Conservation (phyloP, 2,113 vertebrate genomes). For the Tenrec ecaudatus region DNA sequence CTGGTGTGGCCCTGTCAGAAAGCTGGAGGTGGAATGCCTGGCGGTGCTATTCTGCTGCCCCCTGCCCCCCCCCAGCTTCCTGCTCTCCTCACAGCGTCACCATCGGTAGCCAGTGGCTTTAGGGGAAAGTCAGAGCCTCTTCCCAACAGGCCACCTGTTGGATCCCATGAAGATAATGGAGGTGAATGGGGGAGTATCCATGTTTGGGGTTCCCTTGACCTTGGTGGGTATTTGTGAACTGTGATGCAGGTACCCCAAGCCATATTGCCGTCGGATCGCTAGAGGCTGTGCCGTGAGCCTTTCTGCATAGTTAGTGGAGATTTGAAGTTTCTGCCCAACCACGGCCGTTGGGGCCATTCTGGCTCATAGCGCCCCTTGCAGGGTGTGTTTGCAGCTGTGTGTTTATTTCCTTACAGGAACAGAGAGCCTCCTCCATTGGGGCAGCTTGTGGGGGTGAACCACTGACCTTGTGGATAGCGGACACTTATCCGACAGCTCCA, state of each 20-base stretch:
- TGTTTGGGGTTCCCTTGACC: not conserved
- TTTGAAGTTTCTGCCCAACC: not conserved
- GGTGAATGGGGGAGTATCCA: not conserved
- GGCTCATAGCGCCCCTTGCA: too few species aligned
- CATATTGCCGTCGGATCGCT: not conserved
- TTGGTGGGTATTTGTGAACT: slow-evolving; percentile 5
- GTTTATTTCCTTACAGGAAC: too few species aligned
- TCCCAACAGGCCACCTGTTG: not conserved
- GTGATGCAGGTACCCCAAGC: not conserved
- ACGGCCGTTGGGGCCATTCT: too few species aligned
- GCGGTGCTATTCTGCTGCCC: not conserved
- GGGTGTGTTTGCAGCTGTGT: too few species aligned
- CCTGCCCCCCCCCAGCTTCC: not conserved
- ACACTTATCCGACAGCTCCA: too few species aligned
- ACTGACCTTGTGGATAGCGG: too few species aligned
- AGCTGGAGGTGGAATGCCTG: rapidly evolving
- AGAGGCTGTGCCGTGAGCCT: not conserved
- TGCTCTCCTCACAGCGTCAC: not conserved
- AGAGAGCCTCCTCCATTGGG: too few species aligned
- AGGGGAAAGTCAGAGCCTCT: not conserved
- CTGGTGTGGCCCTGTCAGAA: not conserved
- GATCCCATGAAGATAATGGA: not conserved
- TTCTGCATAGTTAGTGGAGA: not conserved
- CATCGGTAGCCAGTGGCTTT: not conserved
- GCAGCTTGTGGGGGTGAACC: too few species aligned